Base-by-base conservation (phyloP, 2,888 invertebrate species). In the Bedellia somnulentella region DNA sequence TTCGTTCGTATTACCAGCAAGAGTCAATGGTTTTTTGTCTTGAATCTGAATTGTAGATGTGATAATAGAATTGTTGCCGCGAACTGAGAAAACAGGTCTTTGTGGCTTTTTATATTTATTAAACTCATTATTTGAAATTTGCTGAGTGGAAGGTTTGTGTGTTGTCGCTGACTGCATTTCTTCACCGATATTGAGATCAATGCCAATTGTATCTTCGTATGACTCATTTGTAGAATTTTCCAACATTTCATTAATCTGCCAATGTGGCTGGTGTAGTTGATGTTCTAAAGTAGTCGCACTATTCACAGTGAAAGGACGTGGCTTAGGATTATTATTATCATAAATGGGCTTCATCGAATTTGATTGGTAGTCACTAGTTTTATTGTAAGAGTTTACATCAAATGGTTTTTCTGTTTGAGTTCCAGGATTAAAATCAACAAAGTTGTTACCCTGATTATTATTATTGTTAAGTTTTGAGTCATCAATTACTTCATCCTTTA, bases 371-470 rank as follows among this genome's bases (percentile, higher is more conserved):
- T 38, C 31, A 26, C 43, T 37, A 2, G 59, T 56, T 37, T 50
- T 60, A 33, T 68, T 71, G 17, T 45, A 50, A 9, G 52, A 46
- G 17, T 46, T 31, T 5, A 29, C 34, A 27, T 38, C 47, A 40
- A 76, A 77, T 6, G 76, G 76, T 39, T 76, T 71, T 45, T 78
- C 77, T 5, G 77, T 78, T 51, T 78, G 77, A 11, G 66, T 66
- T 27, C 73, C 76, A 33, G 52, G 43, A 36, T 71, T 64, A 17
- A 57, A 56, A 27, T 54, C 45, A 13, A 52, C 36, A 30, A 43
- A 37, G 28, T 47, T 31, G 45, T 42, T 16, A 49, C 45, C 36
- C n/a, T n/a, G n/a, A n/a, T n/a, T 56, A 5, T 46, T 37, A 12
- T 27, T 26, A 31, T 41, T 37, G 31, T 47, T 48, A 27, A 46